phyloP scores from a whole-genome alignment of 2,888 invertebrate species.

The Philereme vetulata region DNA sequence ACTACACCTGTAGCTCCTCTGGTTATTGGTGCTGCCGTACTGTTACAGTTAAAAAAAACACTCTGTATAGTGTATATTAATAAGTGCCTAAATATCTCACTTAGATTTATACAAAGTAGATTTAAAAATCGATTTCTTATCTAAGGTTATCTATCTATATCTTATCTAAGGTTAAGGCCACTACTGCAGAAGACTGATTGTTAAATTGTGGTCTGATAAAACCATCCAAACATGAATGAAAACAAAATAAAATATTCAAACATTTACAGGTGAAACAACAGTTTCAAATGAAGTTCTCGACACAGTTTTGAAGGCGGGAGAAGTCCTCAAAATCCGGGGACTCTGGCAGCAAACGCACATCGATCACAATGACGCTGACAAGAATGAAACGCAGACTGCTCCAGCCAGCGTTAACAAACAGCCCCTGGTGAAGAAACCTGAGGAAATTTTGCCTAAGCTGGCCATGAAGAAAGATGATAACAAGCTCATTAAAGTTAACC shows the following conservation, averaged over 20 bases:
- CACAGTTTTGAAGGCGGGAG: constrained; percentile 91
- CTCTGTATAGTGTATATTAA: too few species aligned
- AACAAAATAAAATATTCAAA: not conserved
- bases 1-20: too few species aligned
- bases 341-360: constrained; percentile 87
- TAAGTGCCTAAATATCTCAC: too few species aligned
- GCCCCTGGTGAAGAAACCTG: constrained; percentile 57
- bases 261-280: constrained; percentile 87
- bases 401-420: constrained; percentile 59
- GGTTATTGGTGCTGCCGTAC: too few species aligned
- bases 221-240: too few species aligned
- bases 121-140: too few species aligned
- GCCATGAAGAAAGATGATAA: constrained; percentile 76
- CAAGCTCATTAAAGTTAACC: constrained; percentile 72
- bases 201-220: too few species aligned
- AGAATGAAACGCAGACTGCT: constrained; percentile 52
- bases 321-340: constrained; percentile 91
- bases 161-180: too few species aligned
- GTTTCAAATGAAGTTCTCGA: constrained; percentile 93
- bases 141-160: too few species aligned
- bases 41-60: too few species aligned
- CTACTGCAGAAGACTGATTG: too few species aligned
- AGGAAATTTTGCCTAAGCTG: constrained; percentile 64
- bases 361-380: constrained; percentile 64
- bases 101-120: too few species aligned